Conservation (phyloP, 2,797 vertebrate species). For the Nyctalus aviator region DNA sequence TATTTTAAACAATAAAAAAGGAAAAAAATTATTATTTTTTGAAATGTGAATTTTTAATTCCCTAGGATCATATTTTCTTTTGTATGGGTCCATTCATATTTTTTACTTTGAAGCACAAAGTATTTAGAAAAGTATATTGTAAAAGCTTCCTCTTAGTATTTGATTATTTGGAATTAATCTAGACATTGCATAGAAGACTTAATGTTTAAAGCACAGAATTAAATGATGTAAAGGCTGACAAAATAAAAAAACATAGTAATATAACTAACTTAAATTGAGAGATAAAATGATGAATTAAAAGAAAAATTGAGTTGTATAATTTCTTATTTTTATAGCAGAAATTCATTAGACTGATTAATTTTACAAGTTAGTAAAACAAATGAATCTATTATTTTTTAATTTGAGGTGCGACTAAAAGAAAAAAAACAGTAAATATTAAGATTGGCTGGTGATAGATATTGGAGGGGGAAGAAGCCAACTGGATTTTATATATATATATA, state of each 20-base stretch:
- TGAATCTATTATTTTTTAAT: background rate
- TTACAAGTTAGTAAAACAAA: slow-evolving; percentile 18
- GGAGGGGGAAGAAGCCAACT: background rate
- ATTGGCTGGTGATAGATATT: background rate
- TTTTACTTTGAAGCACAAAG: background rate
- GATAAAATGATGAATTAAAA: background rate
- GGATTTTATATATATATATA: background rate
- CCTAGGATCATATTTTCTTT: background rate
- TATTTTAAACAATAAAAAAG: no score
- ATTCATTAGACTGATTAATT: background rate
- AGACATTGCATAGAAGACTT: background rate
- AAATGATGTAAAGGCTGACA: background rate
- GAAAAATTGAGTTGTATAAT: background rate
- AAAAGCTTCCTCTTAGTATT: slow-evolving; percentile 19
- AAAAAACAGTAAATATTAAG: background rate
- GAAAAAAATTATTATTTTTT: background rate
- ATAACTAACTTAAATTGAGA: background rate
- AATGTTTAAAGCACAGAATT: slow-evolving; percentile 28
- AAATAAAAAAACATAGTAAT: slow-evolving; percentile 28
- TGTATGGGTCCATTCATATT: background rate
- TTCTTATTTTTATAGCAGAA: background rate
- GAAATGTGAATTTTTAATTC: slow-evolving; percentile 24
- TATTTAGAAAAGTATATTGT: slow-evolving; percentile 12
- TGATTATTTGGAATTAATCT: slow-evolving; percentile 10
- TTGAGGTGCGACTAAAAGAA: background rate